Evolutionary conservation across 92 coral and sea anemone species (phyloP).

Genomic region (Meandrina meandrites): DNA sequence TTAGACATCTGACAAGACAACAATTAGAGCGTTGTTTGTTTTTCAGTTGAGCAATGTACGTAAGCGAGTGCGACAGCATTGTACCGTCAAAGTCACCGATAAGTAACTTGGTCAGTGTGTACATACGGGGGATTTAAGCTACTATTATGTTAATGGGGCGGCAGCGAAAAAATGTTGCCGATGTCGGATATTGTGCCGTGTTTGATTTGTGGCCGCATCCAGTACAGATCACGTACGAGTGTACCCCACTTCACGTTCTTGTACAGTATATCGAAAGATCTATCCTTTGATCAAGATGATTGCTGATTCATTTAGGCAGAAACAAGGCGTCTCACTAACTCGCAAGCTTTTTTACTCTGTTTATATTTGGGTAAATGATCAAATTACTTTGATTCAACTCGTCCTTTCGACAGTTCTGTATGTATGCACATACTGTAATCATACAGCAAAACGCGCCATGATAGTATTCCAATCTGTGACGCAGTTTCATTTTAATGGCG

Average conservation of each 20-base stretch:
- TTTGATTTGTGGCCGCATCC: conserved; percentile 27
- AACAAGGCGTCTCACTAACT: not conserved
- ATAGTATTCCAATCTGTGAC: not conserved
- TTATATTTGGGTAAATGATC: not conserved
- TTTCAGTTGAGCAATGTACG: not conserved
- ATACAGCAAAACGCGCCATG: no score
- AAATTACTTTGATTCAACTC: not conserved
- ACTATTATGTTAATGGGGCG: conserved; percentile 27
- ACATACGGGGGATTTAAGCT: not conserved
- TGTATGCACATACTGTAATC: not conserved
- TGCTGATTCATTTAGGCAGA: not conserved
- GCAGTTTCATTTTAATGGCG: not conserved
- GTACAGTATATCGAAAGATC: not conserved
- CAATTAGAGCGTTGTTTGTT: conserved; percentile 2
- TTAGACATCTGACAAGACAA: not conserved
- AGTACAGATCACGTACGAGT: conserved; percentile 17
- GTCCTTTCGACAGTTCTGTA: not conserved
- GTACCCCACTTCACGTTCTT: not conserved
- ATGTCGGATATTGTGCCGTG: conserved; percentile 37
- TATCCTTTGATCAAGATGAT: not conserved
- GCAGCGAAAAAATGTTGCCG: conserved; percentile 16
- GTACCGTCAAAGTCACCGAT: conserved; percentile 12
- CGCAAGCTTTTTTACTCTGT: not conserved
- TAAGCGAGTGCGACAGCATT: not conserved
- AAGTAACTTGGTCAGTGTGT: conserved; percentile 18